Evolutionary conservation across 2,888 invertebrate genomes (phyloP).

Genomic region (Andricus quercusramuli): DNA sequence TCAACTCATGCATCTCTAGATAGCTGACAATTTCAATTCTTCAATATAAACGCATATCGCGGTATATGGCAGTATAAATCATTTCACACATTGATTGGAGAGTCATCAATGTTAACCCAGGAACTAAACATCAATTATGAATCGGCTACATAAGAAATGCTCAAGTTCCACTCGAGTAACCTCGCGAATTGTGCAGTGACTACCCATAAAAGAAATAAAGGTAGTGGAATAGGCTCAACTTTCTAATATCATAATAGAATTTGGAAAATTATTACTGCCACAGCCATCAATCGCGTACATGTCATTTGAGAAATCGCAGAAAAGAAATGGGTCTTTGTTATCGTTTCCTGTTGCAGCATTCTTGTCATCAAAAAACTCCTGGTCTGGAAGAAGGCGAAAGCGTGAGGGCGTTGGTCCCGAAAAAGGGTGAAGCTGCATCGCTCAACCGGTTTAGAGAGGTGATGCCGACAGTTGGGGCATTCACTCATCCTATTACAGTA

Average conservation of each 20-base stretch:
- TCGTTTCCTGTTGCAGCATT: background rate
- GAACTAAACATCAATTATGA: constrained; percentile 1
- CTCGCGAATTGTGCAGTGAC: background rate
- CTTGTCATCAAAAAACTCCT: background rate
- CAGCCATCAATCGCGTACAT: background rate
- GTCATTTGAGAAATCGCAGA: background rate
- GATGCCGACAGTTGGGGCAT: background rate
- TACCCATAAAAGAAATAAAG: background rate
- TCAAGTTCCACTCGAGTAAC: background rate
- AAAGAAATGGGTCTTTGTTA: background rate
- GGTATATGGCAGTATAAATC: constrained; percentile 7
- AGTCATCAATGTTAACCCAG: constrained; percentile 11
- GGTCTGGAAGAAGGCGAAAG: constrained; percentile 50
- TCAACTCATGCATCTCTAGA: background rate
- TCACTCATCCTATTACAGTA: constrained; percentile 10
- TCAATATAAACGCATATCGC: background rate
- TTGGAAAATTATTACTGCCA: background rate
- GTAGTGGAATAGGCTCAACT: background rate
- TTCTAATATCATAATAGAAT: background rate
- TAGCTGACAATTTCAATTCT: background rate
- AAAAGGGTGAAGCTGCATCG: constrained; percentile 42
- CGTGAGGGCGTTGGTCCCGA: constrained; percentile 48
- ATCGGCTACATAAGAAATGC: constrained; percentile 9
- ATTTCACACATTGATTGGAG: background rate
- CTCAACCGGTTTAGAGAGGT: background rate